phyloP scores from a whole-genome alignment of 2,888 invertebrate genomes.

The Autographa pulchrina region DNA sequence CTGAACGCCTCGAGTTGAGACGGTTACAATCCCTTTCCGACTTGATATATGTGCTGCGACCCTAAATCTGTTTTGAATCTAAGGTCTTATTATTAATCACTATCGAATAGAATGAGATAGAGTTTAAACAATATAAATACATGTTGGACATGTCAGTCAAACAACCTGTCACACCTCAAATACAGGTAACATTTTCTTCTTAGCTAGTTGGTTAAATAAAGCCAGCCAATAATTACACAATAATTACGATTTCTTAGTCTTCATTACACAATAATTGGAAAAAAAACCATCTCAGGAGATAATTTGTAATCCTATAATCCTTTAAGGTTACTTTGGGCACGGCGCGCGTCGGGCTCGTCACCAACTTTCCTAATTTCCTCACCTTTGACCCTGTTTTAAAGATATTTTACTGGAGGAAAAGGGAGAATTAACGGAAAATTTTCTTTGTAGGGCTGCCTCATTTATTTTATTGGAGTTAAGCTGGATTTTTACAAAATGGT shows the following conservation, averaged over 20 bases:
- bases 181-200: no score
- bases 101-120: no score
- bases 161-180: no score
- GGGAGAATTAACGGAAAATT: constrained; percentile 20
- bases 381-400: constrained; percentile 36
- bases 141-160: no score
- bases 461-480: neutral
- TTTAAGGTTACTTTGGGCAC: constrained; percentile 14
- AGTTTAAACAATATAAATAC: no score
- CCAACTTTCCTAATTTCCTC: constrained; percentile 37
- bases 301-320: constrained; percentile 36
- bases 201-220: no score
- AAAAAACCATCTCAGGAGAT: constrained; percentile 12
- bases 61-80: no score
- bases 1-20: no score
- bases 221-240: neutral
- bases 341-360: constrained; percentile 20
- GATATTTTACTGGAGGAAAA: constrained; percentile 20
- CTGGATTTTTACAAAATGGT: neutral
- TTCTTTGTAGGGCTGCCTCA: constrained; percentile 31
- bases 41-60: no score
- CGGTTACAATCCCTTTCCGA: no score
- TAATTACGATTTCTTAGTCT: neutral
- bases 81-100: no score
- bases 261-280: constrained; percentile 2